Evolutionary conservation across 1,140 invertebrate species (phyloP).

Genomic region (Tetramorium parvispinum): DNA sequence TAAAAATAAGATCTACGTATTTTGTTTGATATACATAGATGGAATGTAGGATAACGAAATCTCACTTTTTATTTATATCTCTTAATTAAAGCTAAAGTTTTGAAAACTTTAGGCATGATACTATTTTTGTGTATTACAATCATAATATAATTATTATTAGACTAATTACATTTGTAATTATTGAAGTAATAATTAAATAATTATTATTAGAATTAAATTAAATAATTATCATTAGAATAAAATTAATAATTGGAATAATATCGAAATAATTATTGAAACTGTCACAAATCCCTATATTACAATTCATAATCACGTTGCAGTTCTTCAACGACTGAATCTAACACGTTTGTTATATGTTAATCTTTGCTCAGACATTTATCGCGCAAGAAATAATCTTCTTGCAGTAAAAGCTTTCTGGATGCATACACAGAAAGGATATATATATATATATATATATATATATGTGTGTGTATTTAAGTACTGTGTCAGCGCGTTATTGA

Average conservation of each 20-base stretch:
- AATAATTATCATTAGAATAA: neutral
- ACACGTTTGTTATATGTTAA: neutral
- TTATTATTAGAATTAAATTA: constrained; percentile 5
- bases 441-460: too few species aligned
- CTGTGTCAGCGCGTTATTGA: constrained; percentile 50
- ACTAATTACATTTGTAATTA: constrained; percentile 6
- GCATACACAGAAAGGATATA: constrained; percentile 19
- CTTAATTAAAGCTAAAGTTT: constrained; percentile 2
- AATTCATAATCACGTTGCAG: neutral
- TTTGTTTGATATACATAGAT: neutral
- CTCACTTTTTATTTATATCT: neutral
- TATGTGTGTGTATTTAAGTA: too few species aligned
- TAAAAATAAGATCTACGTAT: neutral
- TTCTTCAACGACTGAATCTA: neutral
- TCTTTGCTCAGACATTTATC: constrained; percentile 39
- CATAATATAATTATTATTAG: neutral
- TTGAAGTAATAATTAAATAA: neutral
- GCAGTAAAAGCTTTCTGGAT: constrained; percentile 37
- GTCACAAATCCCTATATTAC: neutral
- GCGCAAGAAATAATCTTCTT: neutral
- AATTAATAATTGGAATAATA: constrained; percentile 2
- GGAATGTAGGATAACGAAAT: neutral
- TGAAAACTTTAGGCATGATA: neutral
- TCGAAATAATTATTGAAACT: neutral
- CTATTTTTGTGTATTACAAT: neutral